Evolutionary conservation across 1,140 invertebrate species (phyloP).

Genomic region (Melanaphis sacchari): DNA sequence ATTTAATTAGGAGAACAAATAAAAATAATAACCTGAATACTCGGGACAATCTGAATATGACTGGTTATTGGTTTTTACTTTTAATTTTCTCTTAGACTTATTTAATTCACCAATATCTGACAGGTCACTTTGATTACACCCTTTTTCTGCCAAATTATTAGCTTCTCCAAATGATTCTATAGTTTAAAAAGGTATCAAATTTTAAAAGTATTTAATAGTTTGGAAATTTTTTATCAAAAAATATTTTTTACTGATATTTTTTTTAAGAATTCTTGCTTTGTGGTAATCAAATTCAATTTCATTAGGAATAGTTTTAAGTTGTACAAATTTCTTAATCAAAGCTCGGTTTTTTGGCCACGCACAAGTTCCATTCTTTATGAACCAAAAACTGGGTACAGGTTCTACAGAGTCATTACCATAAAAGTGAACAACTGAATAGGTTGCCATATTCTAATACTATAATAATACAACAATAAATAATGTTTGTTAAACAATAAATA

Average conservation of each 20-base stretch:
- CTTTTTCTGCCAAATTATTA: neutral
- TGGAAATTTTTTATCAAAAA: neutral
- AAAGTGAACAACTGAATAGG: neutral
- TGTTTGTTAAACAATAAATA: too few species aligned
- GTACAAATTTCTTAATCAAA: neutral
- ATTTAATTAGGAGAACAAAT: too few species aligned
- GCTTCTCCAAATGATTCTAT: neutral
- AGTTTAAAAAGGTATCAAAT: neutral
- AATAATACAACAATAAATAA: too few species aligned
- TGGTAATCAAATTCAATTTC: neutral
- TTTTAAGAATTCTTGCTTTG: neutral
- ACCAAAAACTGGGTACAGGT: neutral
- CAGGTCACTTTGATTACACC: neutral
- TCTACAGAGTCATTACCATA: neutral
- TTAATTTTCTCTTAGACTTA: neutral
- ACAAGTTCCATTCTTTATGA: neutral
- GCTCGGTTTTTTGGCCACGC: neutral
- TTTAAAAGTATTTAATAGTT: too few species aligned
- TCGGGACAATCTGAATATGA: neutral
- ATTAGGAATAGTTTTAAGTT: neutral
- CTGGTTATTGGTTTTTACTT: neutral
- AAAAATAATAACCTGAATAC: constrained; percentile 1
- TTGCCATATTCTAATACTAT: neutral
- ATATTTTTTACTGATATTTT: neutral
- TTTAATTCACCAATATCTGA: neutral